phyloP scores from a whole-genome alignment of 1,140 invertebrate species.

The Drosophila eugracilis region DNA sequence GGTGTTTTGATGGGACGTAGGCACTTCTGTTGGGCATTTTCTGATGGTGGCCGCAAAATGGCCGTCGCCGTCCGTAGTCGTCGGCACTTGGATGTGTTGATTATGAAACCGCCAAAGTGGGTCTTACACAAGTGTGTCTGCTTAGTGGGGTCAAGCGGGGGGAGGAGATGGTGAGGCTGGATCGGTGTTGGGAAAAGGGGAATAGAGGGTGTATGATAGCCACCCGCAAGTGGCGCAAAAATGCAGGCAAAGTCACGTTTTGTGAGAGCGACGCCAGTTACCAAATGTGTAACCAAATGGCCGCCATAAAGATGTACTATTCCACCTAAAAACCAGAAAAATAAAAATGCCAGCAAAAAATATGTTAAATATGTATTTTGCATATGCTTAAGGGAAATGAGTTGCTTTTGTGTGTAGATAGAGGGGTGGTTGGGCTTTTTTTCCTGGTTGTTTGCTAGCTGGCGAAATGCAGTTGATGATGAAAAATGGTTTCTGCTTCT shows the following conservation, averaged over 20 bases:
- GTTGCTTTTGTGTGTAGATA: slow-evolving; percentile 37
- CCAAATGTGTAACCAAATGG: slow-evolving; percentile 66
- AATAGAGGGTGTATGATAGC: slow-evolving; percentile 1
- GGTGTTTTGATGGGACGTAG: slow-evolving; percentile 14
- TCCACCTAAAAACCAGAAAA: slow-evolving; percentile 35
- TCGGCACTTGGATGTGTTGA: slow-evolving; percentile 47
- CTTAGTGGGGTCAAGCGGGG: slow-evolving; percentile 4
- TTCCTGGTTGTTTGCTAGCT: neutral
- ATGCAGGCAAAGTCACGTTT: slow-evolving; percentile 79
- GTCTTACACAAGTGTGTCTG: slow-evolving; percentile 67
- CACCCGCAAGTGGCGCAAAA: slow-evolving; percentile 56
- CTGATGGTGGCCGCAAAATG: slow-evolving; percentile 63
- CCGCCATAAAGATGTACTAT: slow-evolving; percentile 60
- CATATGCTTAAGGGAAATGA: slow-evolving; percentile 52
- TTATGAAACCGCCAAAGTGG: slow-evolving; percentile 66
- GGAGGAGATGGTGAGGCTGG: neutral
- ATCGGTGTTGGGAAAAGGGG: neutral
- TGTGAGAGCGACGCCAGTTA: slow-evolving; percentile 43
- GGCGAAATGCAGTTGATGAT: slow-evolving; percentile 17
- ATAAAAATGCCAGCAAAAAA: slow-evolving; percentile 55
- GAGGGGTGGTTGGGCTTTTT: neutral
- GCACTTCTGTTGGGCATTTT: slow-evolving; percentile 56
- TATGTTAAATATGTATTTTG: slow-evolving; percentile 55
- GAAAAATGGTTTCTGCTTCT: neutral
- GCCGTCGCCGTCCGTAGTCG: slow-evolving; percentile 29